Percentiles rank a stretch among this genome's conserved stretches.
phyloP scores from a whole-genome alignment of 2,797 vertebrate species.

The Spea hammondii region DNA sequence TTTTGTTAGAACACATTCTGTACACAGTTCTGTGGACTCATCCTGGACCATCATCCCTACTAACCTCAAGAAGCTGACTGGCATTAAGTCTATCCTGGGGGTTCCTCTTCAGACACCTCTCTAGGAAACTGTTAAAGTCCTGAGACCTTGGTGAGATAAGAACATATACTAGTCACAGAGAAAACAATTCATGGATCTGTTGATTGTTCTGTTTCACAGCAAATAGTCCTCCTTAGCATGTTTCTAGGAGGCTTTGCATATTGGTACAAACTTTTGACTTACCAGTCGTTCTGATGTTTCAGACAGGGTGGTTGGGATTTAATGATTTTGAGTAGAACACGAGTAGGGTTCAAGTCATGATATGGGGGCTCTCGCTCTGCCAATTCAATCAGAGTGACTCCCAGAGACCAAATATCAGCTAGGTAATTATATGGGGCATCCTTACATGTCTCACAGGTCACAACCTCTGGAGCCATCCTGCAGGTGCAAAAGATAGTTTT shows the following conservation, averaged over 20 bases:
- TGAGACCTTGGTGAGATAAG: slow-evolving; percentile 61
- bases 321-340: slow-evolving; percentile 70
- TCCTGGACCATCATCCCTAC: neutral
- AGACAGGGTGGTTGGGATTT: slow-evolving; percentile 68
- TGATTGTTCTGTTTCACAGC: too few relatives aligned
- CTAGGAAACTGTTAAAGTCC: slow-evolving; percentile 70
- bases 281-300: slow-evolving; percentile 63
- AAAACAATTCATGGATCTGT: neutral
- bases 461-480: slow-evolving; percentile 75
- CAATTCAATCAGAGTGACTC: slow-evolving; percentile 71
- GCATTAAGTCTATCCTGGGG: slow-evolving; percentile 62
- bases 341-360: slow-evolving; percentile 71
- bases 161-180: neutral
- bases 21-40: neutral
- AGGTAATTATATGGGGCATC: slow-evolving; percentile 67
- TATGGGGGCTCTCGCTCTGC: slow-evolving; percentile 72
- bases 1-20: too few relatives aligned
- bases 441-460: slow-evolving; percentile 70
- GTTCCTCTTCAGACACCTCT: slow-evolving; percentile 66
- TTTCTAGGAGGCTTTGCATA: neutral
- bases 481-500: neutral
- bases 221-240: neutral
- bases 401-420: slow-evolving; percentile 73
- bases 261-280: slow-evolving; percentile 21
- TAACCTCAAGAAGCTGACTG: slow-evolving; percentile 64